Evolutionary conservation across 2,797 vertebrate genomes (phyloP), one percentile per base, ranked within the genome.

Genomic region (Enteromius paludinosus): DNA sequence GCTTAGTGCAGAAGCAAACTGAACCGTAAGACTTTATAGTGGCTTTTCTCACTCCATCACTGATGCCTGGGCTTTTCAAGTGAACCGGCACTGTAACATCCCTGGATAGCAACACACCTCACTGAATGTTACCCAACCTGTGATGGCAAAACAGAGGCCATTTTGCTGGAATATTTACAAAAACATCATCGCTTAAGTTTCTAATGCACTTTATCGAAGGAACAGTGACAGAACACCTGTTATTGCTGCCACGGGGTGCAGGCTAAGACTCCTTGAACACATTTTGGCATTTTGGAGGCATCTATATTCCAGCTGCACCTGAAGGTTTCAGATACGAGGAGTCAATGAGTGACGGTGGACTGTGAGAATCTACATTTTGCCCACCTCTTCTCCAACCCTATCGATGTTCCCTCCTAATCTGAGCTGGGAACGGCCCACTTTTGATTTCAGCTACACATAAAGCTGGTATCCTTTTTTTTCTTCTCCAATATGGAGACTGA

Each of bases 401-500:
- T 17, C 5, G 0, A 76, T 68, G 35, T 71, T 90, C 90, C 91
- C 90, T 92, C 91, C 91, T 82, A 88, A 84, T 89, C 87, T 77
- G 86, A 90, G 66, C 87, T 83, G 54, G 86, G 88, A 82, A 43
- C 30, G 28, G 61, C 62, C 69, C 86, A 9, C 88, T 90, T 89
- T 89, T 91, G 89, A 91, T 90, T 91, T 92, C 88, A 87, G 90
- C 59, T 66, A 77, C 56, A 74, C 25, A 77, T 87, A 83, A 85
- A 92, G 68, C 84, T 79, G 43, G 75, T 43, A 89, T 87, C 85
- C 3, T 81, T 90, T 89, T 88, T 88, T 41, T 28, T 85, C 88
- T 87, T 87, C 90, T 95, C 94, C 94, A 94, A 95, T 94, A 94
- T 95, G 94, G 94, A 95, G 94, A 93, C 87, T 78, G 90, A 91